Evolutionary conservation across 2,797 vertebrate genomes (phyloP).

Genomic region (Eulemur coronatus): DNA sequence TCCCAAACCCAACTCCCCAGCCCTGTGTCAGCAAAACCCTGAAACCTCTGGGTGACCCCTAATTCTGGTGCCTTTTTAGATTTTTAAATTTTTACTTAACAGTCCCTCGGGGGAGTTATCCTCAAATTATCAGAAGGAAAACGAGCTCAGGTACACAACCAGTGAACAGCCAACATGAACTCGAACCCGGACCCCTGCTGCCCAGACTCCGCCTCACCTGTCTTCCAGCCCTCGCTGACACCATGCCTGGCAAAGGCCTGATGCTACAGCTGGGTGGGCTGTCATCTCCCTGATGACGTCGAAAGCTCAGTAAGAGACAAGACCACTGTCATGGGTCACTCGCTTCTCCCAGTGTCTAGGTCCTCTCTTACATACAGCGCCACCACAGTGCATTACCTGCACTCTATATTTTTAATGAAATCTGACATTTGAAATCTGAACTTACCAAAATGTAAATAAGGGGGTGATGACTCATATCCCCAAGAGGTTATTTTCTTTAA

Average conservation of each 20-base stretch:
- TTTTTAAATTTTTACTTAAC: neutral
- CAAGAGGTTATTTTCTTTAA: neutral
- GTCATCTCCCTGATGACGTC: neutral
- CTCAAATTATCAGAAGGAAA: neutral
- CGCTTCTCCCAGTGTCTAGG: neutral
- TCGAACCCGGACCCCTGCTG: neutral
- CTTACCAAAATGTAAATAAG: neutral
- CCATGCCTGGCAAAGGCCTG: neutral
- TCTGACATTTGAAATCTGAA: constrained; percentile 30
- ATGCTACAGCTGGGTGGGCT: rapidly evolving
- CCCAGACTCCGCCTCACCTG: neutral
- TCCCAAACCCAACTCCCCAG: neutral
- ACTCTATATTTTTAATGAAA: neutral
- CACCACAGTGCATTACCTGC: rapidly evolving
- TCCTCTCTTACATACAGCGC: rapidly evolving
- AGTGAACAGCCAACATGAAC: neutral
- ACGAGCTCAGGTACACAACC: neutral
- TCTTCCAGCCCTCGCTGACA: rapidly evolving
- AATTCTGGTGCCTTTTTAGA: neutral
- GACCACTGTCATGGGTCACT: rapidly evolving
- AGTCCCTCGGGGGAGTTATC: neutral
- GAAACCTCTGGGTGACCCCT: neutral
- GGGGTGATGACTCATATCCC: neutral
- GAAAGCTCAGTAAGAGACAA: neutral
- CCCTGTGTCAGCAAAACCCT: neutral